Base-by-base conservation (phyloP, 2,888 invertebrate genomes). In the Hoplodrina ambigua region DNA sequence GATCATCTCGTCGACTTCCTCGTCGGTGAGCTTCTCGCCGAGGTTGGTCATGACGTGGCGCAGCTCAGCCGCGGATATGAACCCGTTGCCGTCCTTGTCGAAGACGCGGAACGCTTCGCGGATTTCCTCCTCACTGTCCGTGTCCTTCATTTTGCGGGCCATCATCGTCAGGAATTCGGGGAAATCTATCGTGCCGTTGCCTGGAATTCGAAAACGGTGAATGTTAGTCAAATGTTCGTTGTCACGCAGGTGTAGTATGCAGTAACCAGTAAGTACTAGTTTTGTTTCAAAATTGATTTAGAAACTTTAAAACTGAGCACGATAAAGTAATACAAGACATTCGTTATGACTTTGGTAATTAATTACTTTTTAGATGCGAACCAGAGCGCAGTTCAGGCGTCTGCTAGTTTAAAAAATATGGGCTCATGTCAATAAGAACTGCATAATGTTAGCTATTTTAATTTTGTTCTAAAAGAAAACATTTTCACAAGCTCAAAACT, bases 111-210 rank as follows among this genome's bases (percentile, higher is more conserved):
- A 98, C 87, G 99, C 99, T 96, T 99, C 99, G 95, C 99, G 98
- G 96, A 99, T 99, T 96, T 99, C 99, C 96, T 99, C 99, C 97
- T 99, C 99, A 94, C 99, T 98, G 96, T 99, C 99, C 85, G 99
- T 99, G 97, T 99, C 99, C 96, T 99, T 99, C 99, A 99, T 99
- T 97, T 99, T 99, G 93, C 99, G 98, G 91, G 99, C 99, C 99
- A 99, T 99, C 99, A 99, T 99, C 94, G 99, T 99, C 91, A 99
- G 97, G 97, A 99, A 99, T 96, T 99, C 99, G 89, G 99, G 99
- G 96, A 99, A 99, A 97, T 99, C 99, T 96, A 99, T 99, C 94
- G 99, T 99, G 92, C 99, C 99, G 96, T 99, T 99, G 92, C 99
- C 99, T 99, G 94, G 71, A 95, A 94, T 75, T 55, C 5, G 46